Base-by-base conservation (phyloP, 2,797 vertebrate species). In the Hemibagrus guttatus region DNA sequence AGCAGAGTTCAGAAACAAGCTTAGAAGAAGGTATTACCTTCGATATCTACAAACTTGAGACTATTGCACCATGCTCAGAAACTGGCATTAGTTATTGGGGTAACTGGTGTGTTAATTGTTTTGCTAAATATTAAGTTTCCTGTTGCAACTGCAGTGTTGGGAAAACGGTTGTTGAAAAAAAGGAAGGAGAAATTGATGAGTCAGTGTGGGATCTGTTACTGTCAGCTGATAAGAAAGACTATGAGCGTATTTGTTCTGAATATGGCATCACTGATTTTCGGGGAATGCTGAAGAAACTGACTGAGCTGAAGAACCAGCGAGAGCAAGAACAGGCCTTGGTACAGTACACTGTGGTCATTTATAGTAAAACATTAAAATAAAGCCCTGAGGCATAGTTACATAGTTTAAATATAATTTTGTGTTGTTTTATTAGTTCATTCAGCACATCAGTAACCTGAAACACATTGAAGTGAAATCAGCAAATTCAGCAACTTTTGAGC, bases 191-290 rank as follows among this genome's bases (percentile, higher is more conserved):
- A 52, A 80, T 90, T 1, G 93, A 93, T 0, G 97, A 96, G 28
- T 94, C 95, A 76, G 92, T 98, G 61, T 97, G 96, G 97, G 97
- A 99, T 91, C 92, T 99, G 82, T 92, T 99, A 88, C 89, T 98
- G 35, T 96, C 96, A 2, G 96, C 97, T 9, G 97, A 99, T 3
- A 97, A 91, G 82, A 98, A 94, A 92, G 97, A 99, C 92, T 98
- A 98, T 0, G 98, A 99, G 90, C 86, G 68, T 12, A 97, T 98
- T 91, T 99, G 98, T 88, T 0, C 80, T 0, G 96, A 98, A 5
- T 94, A 97, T 0, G 95, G 96, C 12, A 94, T 98, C 90, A 97
- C 93, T 1, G 94, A 99, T 92, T 99, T 97, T 91, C 96, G 98
- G 5, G 95, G 96, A 21, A 97, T 98, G 97, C 94, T 98, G 89